Conservation (phyloP, 2,888 invertebrate species). For the Xylota sylvarum region DNA sequence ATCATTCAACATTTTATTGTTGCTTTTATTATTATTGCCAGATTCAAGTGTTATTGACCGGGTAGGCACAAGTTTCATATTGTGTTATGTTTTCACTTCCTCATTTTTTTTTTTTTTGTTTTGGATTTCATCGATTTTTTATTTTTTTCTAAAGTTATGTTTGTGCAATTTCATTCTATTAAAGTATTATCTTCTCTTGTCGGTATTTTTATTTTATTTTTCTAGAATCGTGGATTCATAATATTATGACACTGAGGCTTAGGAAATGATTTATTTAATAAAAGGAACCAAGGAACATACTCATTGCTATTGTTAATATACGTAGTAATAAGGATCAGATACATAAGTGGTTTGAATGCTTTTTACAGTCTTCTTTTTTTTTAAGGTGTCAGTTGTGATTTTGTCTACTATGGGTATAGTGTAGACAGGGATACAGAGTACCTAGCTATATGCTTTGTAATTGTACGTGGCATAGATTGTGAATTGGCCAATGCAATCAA, state of each 20-base stretch:
- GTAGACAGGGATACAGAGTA: no score
- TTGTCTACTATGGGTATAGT: no score
- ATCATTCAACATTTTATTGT: slow-evolving; percentile 46
- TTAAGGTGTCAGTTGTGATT: not conserved
- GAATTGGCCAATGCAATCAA: no score
- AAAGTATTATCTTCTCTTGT: not conserved
- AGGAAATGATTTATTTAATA: not conserved
- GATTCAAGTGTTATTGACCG: slow-evolving; percentile 42
- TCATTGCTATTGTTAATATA: no score
- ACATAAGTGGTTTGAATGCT: no score
- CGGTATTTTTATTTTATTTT: not conserved
- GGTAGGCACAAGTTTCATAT: not conserved
- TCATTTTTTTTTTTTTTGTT: not conserved
- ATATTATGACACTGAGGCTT: not conserved
- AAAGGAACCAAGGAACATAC: no score
- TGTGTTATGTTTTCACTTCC: not conserved
- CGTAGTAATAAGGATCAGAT: no score
- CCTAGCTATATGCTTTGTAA: no score
- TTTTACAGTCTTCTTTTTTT: no score
- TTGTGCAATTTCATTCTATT: not conserved
- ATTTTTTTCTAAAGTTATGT: slow-evolving; percentile 7
- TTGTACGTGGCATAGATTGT: no score
- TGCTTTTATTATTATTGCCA: slow-evolving; percentile 53
- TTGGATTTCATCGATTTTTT: slow-evolving; percentile 13
- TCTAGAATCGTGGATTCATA: not conserved